phyloP scores from a whole-genome alignment of 2,113 vertebrate species.

The Kryptolebias marmoratus region DNA sequence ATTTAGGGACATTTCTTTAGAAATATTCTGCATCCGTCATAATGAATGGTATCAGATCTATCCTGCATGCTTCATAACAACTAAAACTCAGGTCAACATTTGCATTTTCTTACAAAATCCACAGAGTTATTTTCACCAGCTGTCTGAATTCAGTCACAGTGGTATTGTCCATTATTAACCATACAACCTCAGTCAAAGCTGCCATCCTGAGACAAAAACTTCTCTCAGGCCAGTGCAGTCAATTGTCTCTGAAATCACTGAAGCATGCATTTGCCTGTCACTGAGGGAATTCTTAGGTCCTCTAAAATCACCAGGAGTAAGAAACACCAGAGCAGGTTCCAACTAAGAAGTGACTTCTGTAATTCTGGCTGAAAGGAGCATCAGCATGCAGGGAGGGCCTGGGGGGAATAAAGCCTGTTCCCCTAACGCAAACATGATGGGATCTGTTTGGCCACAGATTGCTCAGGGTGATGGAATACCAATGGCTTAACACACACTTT shows the following conservation, averaged over 20 bases:
- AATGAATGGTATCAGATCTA: too few species aligned
- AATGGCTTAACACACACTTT: conserved; percentile 49
- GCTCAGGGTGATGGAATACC: conserved; percentile 62
- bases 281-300: background rate
- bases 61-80: too few species aligned
- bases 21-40: too few species aligned
- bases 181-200: background rate
- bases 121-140: background rate
- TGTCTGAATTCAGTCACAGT: background rate
- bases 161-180: background rate
- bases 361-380: conserved; percentile 50
- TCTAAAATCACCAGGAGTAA: conserved; percentile 4
- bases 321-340: conserved; percentile 2
- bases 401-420: conserved; percentile 45
- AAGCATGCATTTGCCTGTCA: background rate
- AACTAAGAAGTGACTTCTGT: conserved; percentile 13
- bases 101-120: background rate
- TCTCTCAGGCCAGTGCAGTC: background rate
- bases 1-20: too few species aligned
- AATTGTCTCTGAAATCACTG: conserved; percentile 12
- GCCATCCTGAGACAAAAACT: background rate
- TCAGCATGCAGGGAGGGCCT: conserved; percentile 51
- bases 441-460: conserved; percentile 62
- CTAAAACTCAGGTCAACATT: background rate
- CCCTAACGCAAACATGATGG: conserved; percentile 69